Percentiles rank a stretch among this genome's conserved stretches.
Evolutionary conservation across 2,113 vertebrate genomes (phyloP).

Genomic region (Bambusicola thoracicus): DNA sequence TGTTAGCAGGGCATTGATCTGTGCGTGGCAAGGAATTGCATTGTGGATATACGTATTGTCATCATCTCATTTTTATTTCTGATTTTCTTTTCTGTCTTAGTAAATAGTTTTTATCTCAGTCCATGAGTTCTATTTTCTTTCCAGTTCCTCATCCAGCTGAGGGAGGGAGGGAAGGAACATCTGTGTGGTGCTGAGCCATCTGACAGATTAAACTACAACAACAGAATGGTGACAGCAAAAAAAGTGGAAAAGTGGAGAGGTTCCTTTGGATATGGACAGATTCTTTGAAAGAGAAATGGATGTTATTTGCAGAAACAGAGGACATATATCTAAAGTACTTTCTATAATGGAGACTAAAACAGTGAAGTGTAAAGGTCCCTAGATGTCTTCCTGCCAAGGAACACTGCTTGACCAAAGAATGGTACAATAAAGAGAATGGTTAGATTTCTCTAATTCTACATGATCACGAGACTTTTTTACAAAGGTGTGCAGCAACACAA

Average conservation of each 20-base stretch:
- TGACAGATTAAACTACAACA: too few species aligned
- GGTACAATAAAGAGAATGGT: neutral
- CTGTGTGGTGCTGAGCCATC: too few species aligned
- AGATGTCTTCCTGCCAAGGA: neutral
- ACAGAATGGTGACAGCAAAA: neutral
- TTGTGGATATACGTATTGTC: too few species aligned
- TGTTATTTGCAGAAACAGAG: neutral
- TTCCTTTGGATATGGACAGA: neutral
- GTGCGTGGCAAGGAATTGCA: too few species aligned
- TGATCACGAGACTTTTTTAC: neutral
- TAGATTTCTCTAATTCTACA: neutral
- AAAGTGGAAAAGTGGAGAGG: neutral
- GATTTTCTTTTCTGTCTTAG: too few species aligned
- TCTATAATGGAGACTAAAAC: neutral
- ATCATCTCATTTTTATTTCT: too few species aligned
- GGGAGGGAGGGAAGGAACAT: too few species aligned
- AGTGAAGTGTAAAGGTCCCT: neutral
- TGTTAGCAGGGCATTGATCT: too few species aligned
- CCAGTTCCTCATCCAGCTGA: too few species aligned
- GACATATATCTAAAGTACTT: neutral
- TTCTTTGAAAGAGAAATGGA: neutral
- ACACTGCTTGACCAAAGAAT: neutral
- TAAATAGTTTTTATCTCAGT: too few species aligned
- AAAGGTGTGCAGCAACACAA: neutral
- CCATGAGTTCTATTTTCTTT: too few species aligned